These are phyloP conservation scores for Magallana ariakensis DNA, from an alignment of 1,140 invertebrate species.

Conservation along the genomic window DNA sequence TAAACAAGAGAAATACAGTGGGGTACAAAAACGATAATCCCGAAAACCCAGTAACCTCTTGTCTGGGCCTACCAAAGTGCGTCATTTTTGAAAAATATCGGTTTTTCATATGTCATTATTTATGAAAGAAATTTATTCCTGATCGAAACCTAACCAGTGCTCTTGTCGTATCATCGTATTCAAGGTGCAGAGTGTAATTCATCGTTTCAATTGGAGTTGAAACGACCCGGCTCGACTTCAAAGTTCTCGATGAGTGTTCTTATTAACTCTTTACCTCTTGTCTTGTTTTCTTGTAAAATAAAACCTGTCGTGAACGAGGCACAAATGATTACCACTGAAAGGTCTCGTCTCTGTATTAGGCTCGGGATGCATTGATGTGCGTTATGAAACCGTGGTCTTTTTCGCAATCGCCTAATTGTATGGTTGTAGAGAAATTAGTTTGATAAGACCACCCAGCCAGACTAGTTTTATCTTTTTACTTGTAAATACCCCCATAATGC, in stretches of 20 bases:
- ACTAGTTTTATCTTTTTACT: conserved; percentile 12
- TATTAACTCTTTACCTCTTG: conserved; percentile 5
- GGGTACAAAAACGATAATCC: too few species aligned
- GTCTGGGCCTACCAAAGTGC: background rate
- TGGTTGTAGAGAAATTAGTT: conserved; percentile 13
- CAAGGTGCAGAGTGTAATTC: background rate
- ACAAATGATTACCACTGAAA: conserved; percentile 3
- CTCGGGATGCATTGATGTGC: background rate
- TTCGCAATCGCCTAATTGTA: conserved; percentile 28
- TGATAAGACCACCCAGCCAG: conserved; percentile 25
- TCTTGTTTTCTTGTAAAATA: conserved; percentile 22
- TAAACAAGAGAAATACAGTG: too few species aligned
- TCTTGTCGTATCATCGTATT: background rate
- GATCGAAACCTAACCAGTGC: background rate
- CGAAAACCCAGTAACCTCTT: background rate
- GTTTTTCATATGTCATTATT: conserved; percentile 30
- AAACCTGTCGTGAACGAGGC: conserved; percentile 6
- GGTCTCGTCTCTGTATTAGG: background rate
- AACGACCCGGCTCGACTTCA: conserved; percentile 10
- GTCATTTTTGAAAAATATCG: conserved; percentile 23
- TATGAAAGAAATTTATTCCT: conserved; percentile 9
- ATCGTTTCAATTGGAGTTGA: conserved; percentile 24
- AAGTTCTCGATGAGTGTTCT: background rate
- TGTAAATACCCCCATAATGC: background rate
- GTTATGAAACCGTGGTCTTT: conserved; percentile 17